phyloP scores from a whole-genome alignment of 2,888 invertebrate genomes.

The Trimorus sp. region DNA sequence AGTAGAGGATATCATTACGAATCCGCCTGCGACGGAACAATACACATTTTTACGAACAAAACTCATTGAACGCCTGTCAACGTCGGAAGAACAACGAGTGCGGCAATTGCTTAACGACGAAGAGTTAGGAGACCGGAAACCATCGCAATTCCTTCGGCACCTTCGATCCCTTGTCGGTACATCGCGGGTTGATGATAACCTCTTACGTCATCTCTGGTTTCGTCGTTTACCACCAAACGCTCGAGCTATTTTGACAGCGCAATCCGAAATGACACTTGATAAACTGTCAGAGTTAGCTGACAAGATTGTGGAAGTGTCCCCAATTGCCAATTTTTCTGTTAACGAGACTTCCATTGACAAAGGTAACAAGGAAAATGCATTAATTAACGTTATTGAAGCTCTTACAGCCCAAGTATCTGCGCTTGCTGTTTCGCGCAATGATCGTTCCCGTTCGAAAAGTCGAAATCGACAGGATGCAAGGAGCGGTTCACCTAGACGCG shows the following conservation, averaged over 20 bases:
- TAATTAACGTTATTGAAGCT: too few species aligned
- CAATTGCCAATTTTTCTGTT: too few species aligned
- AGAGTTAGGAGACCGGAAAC: conserved; percentile 65
- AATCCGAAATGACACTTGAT: background rate
- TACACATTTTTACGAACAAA: conserved; percentile 3
- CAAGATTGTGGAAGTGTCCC: too few species aligned
- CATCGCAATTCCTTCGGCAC: conserved; percentile 63
- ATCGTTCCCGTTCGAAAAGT: conserved; percentile 3
- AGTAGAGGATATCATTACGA: conserved; percentile 20
- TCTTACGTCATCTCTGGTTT: conserved; percentile 2
- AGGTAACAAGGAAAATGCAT: too few species aligned
- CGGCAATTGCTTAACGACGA: conserved; percentile 5
- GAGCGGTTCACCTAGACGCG: background rate
- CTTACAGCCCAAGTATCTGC: background rate
- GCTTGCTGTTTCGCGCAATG: background rate
- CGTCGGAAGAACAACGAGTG: conserved; percentile 7
- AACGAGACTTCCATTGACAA: too few species aligned
- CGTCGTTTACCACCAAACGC: background rate
- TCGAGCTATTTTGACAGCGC: conserved; percentile 1
- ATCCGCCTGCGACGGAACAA: background rate
- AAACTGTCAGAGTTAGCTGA: too few species aligned
- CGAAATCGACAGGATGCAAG: background rate
- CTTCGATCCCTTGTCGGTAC: background rate
- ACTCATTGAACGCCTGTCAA: conserved; percentile 7
- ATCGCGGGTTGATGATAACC: background rate